Base-by-base conservation (phyloP, 2,888 invertebrate genomes). In the Stenurella melanura region DNA sequence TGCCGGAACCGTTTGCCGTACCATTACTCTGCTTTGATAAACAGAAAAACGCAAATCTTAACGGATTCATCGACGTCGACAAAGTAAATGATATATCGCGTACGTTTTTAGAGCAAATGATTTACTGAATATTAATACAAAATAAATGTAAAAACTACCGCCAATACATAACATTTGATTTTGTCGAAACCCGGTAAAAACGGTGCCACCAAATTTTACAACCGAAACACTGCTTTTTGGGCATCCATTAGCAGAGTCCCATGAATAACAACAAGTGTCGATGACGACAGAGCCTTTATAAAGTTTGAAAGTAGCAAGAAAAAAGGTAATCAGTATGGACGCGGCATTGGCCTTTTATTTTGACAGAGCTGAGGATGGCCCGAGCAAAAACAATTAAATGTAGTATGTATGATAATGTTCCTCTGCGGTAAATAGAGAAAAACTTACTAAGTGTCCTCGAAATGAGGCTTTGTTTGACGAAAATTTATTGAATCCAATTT, bases 1-100 rank as follows among this genome's bases (percentile, higher is more conserved):
- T 72, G 72, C 72, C 72, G 72, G 72, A 72, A 72, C 72, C 63
- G 54, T 61, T 72, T 72, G 63, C 58, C 54, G n/a, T 60, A 19
- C 38, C 50, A 26, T 72, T 72, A 61, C 26, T 50, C 15, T n/a
- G 58, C 21, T 38, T 42, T 15, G 26, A 63, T n/a, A 38, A 42
- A 56, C 21, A 21, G 26, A 67, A 67, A 54, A 67, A 67, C 21
- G 26, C 38, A 66, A 71, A 61, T 19, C 61, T 71, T n/a, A 19
- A 61, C 61, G 50, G 19, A 19, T 3, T 57, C 17, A 15, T 19
- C 57, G 56, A 1, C 18, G 18, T 56, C 18, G 17, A 4, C 50
- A 66, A 42, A 50, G 50, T 50, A 50, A 56, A 57, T 34, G 58
- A 58, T 70, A 34, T 38, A 19, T 38, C n/a, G 69, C 15, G 38